Conservation (phyloP, 2,113 vertebrate genomes). For the Phoenicopterus ruber region DNA sequence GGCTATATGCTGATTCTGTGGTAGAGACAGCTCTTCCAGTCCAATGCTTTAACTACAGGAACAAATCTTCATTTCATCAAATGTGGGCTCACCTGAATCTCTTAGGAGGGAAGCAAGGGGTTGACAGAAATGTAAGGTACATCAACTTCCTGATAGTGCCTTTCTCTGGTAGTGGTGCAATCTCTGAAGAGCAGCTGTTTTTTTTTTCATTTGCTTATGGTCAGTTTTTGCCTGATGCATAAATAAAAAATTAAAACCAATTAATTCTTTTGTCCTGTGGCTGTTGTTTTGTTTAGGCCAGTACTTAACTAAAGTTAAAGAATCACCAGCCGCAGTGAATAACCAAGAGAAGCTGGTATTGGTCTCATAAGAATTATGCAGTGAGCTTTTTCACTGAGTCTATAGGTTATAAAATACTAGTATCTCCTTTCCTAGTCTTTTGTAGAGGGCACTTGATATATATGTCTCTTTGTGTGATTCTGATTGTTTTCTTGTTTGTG, state of each 20-base stretch:
- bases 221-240: not conserved
- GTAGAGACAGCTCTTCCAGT: not conserved
- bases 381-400: not conserved
- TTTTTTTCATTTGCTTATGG: not conserved
- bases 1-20: not conserved
- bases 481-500: not conserved
- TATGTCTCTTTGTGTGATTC: not conserved
- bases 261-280: not conserved
- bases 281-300: not conserved
- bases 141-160: not conserved
- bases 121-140: not conserved
- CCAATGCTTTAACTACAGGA: not conserved
- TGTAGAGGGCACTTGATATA: fast-evolving
- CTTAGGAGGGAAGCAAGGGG: not conserved
- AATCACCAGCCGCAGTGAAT: not conserved
- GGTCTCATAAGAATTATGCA: not conserved
- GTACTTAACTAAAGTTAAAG: not conserved
- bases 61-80: not conserved
- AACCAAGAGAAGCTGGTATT: not conserved
- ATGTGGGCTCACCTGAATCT: not conserved
- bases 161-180: not conserved
- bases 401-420: not conserved
- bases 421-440: not conserved
- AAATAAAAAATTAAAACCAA: not conserved
- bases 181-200: not conserved